Percentiles rank a stretch among this genome's conserved stretches.
Evolutionary conservation across 2,113 vertebrate genomes (phyloP).

Genomic region (Anolis sagrei): DNA sequence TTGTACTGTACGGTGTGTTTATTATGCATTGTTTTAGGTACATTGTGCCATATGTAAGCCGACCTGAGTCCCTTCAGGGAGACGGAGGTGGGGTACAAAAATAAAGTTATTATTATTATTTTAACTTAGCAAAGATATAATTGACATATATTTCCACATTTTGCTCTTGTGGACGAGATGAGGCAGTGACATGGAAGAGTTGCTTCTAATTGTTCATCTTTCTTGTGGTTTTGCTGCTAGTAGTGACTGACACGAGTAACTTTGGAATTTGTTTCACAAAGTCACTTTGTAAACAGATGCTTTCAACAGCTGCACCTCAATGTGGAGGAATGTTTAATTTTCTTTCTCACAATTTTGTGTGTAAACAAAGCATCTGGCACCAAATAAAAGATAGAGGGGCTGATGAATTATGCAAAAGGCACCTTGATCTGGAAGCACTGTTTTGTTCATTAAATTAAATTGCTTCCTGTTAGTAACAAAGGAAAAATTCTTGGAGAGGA

Average conservation of each 20-base stretch:
- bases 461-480: slow-evolving; percentile 14
- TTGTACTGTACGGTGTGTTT: too few relatives aligned
- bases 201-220: neutral
- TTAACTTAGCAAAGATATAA: neutral
- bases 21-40: too few relatives aligned
- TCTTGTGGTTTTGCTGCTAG: neutral
- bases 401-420: slow-evolving; percentile 60
- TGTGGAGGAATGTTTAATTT: slow-evolving; percentile 48
- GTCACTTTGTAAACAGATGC: slow-evolving; percentile 47
- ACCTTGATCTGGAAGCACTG: slow-evolving; percentile 46
- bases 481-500: neutral
- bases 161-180: neutral
- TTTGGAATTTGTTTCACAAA: slow-evolving; percentile 19
- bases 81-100: too few relatives aligned
- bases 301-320: slow-evolving; percentile 65
- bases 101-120: too few relatives aligned
- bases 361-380: slow-evolving; percentile 50
- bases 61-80: too few relatives aligned
- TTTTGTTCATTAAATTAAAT: slow-evolving; percentile 58
- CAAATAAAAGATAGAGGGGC: slow-evolving; percentile 48
- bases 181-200: neutral
- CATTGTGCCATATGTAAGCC: too few relatives aligned
- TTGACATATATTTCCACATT: neutral
- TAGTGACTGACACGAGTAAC: slow-evolving; percentile 27
- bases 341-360: slow-evolving; percentile 42